Evolutionary conservation across 1,140 invertebrate species (phyloP), one percentile per base, ranked within the genome.

Genomic region (Microvelia longipes): DNA sequence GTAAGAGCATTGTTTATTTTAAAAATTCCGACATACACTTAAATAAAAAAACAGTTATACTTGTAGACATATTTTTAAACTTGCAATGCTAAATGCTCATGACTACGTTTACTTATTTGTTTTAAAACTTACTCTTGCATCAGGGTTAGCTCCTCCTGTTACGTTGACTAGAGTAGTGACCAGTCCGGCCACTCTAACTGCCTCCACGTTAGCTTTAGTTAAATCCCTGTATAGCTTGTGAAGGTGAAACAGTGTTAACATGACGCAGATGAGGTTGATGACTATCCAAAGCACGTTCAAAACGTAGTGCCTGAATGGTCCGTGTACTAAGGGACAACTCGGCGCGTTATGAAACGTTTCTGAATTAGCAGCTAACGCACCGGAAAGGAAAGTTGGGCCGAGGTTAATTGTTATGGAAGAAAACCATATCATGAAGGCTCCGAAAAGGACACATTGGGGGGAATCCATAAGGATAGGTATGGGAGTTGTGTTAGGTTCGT

Each of bases 351-450:
- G 86, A 0, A 85, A 85, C n/a, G 83, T 84, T 73, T 90, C 90
- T 0, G 88, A 86, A 74, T 90, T 91, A n/a, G 90, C 90, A 0
- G 90, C 90, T 64, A 93, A 79, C 13, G 91, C 90, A 1, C 91
- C 91, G 69, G 88, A 90, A 73, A 93, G 81, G 80, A 96, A 94
- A 2, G 92, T 94, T 1, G 92, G 92, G 2, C 92, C 92, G 72
- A 96, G 83, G 80, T 96, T 94, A 76, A 95, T 92, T 13, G 92
- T 93, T 75, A 94, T 89, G 69, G 87, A 89, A 14, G 89, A 88
- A 80, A 94, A 93, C 93, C 92, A 94, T 75, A 94, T 94, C 87
- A 94, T 94, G 80, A 92, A 92, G 28, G 92, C 89, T 15, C 92
- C 92, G 80, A 94, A 96, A 27, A 93, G 83, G 2, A 94, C 90